Conservation (phyloP, 1,140 invertebrate genomes). For the Caenorhabditis brenneri region DNA sequence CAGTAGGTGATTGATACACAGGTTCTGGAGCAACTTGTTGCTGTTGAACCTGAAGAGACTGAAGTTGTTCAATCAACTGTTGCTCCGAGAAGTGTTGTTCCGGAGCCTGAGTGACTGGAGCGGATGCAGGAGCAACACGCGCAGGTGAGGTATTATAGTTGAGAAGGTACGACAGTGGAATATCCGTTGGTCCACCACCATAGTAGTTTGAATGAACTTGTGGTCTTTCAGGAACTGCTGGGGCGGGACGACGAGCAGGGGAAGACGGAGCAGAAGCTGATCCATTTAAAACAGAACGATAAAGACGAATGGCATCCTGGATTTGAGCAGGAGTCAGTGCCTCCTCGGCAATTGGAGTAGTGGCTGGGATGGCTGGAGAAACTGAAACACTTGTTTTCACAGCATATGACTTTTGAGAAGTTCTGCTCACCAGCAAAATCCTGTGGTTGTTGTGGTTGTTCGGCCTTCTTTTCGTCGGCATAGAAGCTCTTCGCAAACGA, state of each 20-base stretch:
- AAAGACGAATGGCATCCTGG: conserved; percentile 9
- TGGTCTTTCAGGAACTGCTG: not conserved
- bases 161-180: conserved; percentile 3
- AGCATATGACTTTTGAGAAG: no score
- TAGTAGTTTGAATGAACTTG: not conserved
- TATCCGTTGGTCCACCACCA: conserved; percentile 27
- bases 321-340: conserved; percentile 4
- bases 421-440: not conserved
- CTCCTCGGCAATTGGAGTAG: conserved; percentile 22
- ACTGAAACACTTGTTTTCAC: not conserved
- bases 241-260: not conserved
- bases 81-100: not conserved
- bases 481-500: conserved; percentile 31
- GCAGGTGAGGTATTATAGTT: not conserved
- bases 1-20: no score
- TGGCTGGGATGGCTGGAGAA: not conserved
- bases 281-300: not conserved
- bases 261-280: not conserved
- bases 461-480: not conserved
- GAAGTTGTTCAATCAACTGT: not conserved
- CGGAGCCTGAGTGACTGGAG: not conserved
- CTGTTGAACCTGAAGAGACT: not conserved
- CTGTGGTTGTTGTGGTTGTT: not conserved
- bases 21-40: not conserved
- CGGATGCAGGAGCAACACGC: not conserved